Conservation (phyloP, 2,888 invertebrate species). For the Diarsia dahlii region DNA sequence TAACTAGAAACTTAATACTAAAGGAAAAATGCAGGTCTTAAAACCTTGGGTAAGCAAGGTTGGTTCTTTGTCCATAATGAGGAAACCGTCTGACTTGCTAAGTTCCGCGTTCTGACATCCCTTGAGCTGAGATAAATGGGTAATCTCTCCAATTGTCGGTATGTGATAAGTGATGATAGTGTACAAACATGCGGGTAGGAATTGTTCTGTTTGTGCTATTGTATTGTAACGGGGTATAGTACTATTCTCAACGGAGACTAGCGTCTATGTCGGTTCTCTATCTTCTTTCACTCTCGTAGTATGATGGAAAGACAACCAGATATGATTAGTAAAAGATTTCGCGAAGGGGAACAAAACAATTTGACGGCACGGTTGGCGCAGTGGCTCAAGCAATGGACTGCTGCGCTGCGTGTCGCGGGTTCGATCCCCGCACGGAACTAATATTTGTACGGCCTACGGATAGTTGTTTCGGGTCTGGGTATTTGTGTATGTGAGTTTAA, state of each 20-base stretch:
- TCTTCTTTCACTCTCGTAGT: background rate
- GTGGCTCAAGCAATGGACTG: no score
- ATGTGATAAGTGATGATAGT: conserved; percentile 26
- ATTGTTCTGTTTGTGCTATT: conserved; percentile 10
- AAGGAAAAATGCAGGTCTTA: conserved; percentile 44
- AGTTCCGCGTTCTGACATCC: conserved; percentile 47
- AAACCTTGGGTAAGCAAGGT: conserved; percentile 49
- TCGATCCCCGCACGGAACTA: no score
- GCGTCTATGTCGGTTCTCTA: background rate
- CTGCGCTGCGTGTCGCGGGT: no score
- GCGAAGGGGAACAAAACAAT: background rate
- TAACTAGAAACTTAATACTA: conserved; percentile 26
- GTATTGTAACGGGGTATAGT: background rate
- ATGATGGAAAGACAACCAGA: background rate
- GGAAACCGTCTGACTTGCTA: conserved; percentile 32
- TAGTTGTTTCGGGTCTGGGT: no score
- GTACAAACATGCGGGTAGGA: conserved; percentile 35
- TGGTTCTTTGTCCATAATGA: conserved; percentile 48
- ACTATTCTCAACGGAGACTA: background rate
- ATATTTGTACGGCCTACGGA: no score
- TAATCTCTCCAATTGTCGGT: conserved; percentile 37
- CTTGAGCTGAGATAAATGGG: conserved; percentile 20
- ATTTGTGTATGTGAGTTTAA: no score
- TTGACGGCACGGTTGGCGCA: no score
- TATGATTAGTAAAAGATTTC: background rate